These are phyloP conservation scores for Diadegma fenestrale DNA, from an alignment of 2,888 invertebrate species.

Conservation along the genomic window DNA sequence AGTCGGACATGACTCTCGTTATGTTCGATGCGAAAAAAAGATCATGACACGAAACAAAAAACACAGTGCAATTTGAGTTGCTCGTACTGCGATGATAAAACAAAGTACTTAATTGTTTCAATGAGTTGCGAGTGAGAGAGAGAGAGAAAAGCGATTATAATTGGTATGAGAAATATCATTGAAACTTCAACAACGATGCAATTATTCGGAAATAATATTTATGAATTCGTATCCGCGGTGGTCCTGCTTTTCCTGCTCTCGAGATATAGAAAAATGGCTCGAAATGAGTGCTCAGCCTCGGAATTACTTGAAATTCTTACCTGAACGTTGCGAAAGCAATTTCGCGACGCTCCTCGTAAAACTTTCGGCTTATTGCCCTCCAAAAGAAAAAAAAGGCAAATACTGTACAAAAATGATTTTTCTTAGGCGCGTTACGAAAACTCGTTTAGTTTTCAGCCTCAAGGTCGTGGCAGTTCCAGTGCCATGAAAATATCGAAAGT, in stretches of 20 bases:
- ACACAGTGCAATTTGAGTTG: background rate
- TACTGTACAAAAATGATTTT: background rate
- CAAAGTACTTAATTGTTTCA: slow-evolving; percentile 6
- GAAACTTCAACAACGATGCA: background rate
- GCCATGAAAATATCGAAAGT: background rate
- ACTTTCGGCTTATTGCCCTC: slow-evolving; percentile 31
- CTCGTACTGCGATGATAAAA: background rate
- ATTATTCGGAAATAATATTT: background rate
- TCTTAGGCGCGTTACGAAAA: slow-evolving; percentile 19
- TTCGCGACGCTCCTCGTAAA: slow-evolving; percentile 47
- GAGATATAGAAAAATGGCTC: background rate
- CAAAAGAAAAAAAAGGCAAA: background rate
- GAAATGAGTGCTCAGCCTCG: slow-evolving; percentile 4
- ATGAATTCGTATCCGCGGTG: background rate
- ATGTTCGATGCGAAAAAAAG: slow-evolving; percentile 15
- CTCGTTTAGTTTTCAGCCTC: background rate
- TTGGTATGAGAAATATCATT: background rate
- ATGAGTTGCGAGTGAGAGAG: background rate
- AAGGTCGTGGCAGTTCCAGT: background rate
- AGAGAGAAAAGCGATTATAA: background rate
- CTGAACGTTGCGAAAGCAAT: slow-evolving; percentile 20
- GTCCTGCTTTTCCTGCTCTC: background rate
- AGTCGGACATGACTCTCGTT: slow-evolving; percentile 11
- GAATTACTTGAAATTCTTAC: background rate
- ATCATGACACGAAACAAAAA: background rate